Evolutionary conservation across 2,113 vertebrate species (phyloP), one percentile per base, ranked within the genome.

Genomic region (Indicator indicator): DNA sequence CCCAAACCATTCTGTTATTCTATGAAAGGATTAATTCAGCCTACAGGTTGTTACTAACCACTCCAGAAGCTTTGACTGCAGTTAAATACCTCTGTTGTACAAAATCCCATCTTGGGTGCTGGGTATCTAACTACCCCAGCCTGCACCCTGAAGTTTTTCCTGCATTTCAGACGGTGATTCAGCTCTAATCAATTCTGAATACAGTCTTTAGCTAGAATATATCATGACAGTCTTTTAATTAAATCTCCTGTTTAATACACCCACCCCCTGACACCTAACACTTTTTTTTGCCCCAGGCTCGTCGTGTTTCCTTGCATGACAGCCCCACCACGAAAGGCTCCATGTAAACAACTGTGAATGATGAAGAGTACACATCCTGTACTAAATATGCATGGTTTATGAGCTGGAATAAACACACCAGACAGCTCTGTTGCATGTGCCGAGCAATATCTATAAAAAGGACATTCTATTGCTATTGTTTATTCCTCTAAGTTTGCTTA

Each of bases 361-460:
- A 82, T 78, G 83, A 83, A 91, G 83, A 88, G 67, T 91, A 89
- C 86, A 91, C 93, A 94, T 93, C 91, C 93, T 93, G 90, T 55
- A 42, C 88, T 75, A 86, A 86, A 89, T 23, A 70, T 0, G 4
- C 73, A 42, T 6, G 70, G 88, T 94, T 96, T 94, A 88, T 69
- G 86, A 95, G 86, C 80, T 86, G 90, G 46, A 94, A 76, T 86
- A 95, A 95, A 86, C 91, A 94, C 9, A 69, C 20, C 72, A 54
- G 85, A 33, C 63, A 80, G 67, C 55, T 75, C 88, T 74, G 69
- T 10, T 44, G 23, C 59, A 81, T 21, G 50, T 58, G 81, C 9
- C 14, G 65, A 69, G 83, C 58, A 65, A 3, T 65, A 90, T 58
- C 89, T 87, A 86, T 86, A 83, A 71, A 90, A 95, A 91, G 30